Percentiles rank a stretch among this genome's conserved stretches.
phyloP scores from a whole-genome alignment of 2,797 vertebrate species.

The Amblyraja radiata region DNA sequence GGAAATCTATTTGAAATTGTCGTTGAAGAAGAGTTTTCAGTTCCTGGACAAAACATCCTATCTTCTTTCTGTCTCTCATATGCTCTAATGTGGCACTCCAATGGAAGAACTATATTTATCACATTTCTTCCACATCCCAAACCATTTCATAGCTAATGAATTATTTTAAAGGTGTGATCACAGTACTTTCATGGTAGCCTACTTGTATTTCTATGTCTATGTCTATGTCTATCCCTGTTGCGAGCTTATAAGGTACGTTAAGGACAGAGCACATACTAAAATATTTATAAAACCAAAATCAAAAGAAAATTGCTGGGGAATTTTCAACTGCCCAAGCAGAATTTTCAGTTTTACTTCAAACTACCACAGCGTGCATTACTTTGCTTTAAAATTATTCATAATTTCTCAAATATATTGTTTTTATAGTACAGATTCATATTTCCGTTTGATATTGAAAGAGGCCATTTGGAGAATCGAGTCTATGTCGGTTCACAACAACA shows the following conservation, averaged over 20 bases:
- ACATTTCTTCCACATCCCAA: neutral
- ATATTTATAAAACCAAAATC: neutral
- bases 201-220: no score
- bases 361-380: no score
- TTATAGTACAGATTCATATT: no score
- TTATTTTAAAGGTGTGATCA: neutral
- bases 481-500: no score
- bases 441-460: no score
- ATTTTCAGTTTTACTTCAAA: no score
- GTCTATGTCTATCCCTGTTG: neutral
- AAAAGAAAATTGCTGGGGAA: no score
- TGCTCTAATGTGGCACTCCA: neutral
- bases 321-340: no score
- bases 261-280: neutral
- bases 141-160: neutral
- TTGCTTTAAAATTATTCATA: no score
- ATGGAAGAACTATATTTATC: neutral
- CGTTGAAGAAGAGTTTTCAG: neutral
- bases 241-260: neutral
- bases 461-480: no score
- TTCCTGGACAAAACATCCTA: neutral
- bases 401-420: no score
- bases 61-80: neutral
- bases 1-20: neutral
- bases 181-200: neutral